These are phyloP conservation scores for Tetramorium parvispinum DNA, from an alignment of 1,140 invertebrate species.

Conservation along the genomic window DNA sequence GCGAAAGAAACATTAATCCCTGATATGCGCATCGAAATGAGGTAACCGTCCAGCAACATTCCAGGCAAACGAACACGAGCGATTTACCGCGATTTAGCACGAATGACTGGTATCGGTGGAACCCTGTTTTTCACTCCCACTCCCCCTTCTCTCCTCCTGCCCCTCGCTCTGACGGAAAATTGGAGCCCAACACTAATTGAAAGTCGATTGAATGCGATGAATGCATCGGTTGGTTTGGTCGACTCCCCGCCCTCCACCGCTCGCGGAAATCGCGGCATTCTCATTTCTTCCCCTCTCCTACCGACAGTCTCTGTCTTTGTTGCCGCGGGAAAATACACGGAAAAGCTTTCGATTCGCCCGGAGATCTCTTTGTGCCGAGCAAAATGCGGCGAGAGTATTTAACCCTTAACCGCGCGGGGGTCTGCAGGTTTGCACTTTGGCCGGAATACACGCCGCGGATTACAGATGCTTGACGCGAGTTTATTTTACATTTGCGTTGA, in stretches of 20 bases:
- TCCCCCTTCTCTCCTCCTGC: neutral
- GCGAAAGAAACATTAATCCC: slow-evolving; percentile 5
- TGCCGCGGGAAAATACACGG: slow-evolving; percentile 47
- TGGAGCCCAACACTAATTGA: slow-evolving; percentile 73
- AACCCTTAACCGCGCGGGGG: slow-evolving; percentile 47
- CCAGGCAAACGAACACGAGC: slow-evolving; percentile 38
- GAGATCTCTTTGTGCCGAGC: slow-evolving; percentile 51
- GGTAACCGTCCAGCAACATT: slow-evolving; percentile 25
- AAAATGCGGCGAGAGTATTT: slow-evolving; percentile 30
- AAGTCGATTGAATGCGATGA: slow-evolving; percentile 76
- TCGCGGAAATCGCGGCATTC: slow-evolving; percentile 41
- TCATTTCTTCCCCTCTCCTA: slow-evolving; percentile 21
- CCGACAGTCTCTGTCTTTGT: slow-evolving; percentile 34
- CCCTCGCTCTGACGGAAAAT: slow-evolving; percentile 61
- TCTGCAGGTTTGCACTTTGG: slow-evolving; percentile 8
- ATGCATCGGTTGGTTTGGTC: slow-evolving; percentile 50
- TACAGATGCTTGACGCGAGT: slow-evolving; percentile 30
- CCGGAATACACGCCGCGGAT: slow-evolving; percentile 33
- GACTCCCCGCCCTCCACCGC: neutral
- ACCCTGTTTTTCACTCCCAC: slow-evolving; percentile 60
- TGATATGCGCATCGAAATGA: slow-evolving; percentile 24
- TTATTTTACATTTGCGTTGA: slow-evolving; percentile 28
- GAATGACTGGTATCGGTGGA: slow-evolving; percentile 59
- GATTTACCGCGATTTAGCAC: slow-evolving; percentile 60
- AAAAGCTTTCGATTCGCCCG: slow-evolving; percentile 55